Percentiles rank a stretch among this genome's conserved stretches.
These are phyloP conservation scores for Ennomos quercinarius DNA, from an alignment of 2,888 invertebrate genomes.

Conservation along the genomic window DNA sequence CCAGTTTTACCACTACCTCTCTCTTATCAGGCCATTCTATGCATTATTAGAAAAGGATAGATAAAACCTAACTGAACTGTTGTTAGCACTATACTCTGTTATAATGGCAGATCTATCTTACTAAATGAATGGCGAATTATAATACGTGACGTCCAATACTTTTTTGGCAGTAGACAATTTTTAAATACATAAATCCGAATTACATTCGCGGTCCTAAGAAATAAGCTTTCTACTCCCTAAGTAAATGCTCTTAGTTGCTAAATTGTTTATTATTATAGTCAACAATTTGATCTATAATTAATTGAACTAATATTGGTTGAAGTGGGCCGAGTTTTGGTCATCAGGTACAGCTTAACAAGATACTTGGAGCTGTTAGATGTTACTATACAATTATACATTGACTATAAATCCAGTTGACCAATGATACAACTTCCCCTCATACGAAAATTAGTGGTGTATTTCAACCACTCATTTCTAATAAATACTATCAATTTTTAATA, in stretches of 20 bases:
- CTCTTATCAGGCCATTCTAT: too few species aligned
- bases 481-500: too few species aligned
- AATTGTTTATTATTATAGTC: constrained; percentile 28
- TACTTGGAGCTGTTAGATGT: too few species aligned
- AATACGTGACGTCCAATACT: constrained; percentile 19
- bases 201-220: constrained; percentile 31
- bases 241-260: constrained; percentile 16
- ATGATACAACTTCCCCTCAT: too few species aligned
- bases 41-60: too few species aligned
- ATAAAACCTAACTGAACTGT: too few species aligned
- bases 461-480: too few species aligned
- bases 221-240: constrained; percentile 23
- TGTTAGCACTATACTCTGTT: neutral
- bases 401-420: too few species aligned
- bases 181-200: constrained; percentile 27
- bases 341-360: too few species aligned
- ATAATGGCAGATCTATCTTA: constrained; percentile 25
- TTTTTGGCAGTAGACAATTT: constrained; percentile 30
- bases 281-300: constrained; percentile 34
- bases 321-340: constrained; percentile 25
- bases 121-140: constrained; percentile 12
- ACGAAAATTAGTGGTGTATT: too few species aligned
- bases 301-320: constrained; percentile 32
- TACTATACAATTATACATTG: too few species aligned
- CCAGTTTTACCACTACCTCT: too few species aligned